phyloP scores from a whole-genome alignment of 2,797 vertebrate species.

The Oreochromis grahami region DNA sequence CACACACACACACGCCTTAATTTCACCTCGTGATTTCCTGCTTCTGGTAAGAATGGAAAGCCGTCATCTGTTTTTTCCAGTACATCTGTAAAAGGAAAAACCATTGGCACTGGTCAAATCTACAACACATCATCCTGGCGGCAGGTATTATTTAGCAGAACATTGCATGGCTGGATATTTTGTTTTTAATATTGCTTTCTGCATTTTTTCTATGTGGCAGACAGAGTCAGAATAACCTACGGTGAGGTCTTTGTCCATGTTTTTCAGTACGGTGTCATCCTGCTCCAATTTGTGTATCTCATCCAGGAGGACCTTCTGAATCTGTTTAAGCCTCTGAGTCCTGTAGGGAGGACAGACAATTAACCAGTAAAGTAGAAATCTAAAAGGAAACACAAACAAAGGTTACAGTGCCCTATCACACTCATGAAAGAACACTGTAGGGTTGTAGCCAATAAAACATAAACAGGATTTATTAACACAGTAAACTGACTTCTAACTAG shows the following conservation, averaged over 20 bases:
- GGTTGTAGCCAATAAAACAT: background rate
- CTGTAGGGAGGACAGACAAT: constrained; percentile 63
- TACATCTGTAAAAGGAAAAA: constrained; percentile 68
- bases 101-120: background rate
- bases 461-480: background rate
- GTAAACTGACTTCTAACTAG: background rate
- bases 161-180: background rate
- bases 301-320: constrained; percentile 76
- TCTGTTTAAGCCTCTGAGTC: constrained; percentile 76
- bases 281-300: constrained; percentile 86
- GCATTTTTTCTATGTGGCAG: background rate
- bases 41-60: constrained; percentile 76
- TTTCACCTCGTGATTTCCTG: constrained; percentile 84
- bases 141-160: background rate
- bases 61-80: constrained; percentile 80
- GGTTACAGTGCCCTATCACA: background rate
- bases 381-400: background rate
- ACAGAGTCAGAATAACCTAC: constrained; percentile 60
- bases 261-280: constrained; percentile 78
- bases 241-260: constrained; percentile 86
- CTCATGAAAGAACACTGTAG: background rate
- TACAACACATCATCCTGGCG: background rate
- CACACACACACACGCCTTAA: background rate
- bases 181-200: background rate
- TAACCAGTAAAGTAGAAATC: background rate